A percentile compares a stretch with the other conserved stretches of the same genome.
phyloP scores from a whole-genome alignment of 2,797 vertebrate species.

The Notolabrus celidotus region DNA sequence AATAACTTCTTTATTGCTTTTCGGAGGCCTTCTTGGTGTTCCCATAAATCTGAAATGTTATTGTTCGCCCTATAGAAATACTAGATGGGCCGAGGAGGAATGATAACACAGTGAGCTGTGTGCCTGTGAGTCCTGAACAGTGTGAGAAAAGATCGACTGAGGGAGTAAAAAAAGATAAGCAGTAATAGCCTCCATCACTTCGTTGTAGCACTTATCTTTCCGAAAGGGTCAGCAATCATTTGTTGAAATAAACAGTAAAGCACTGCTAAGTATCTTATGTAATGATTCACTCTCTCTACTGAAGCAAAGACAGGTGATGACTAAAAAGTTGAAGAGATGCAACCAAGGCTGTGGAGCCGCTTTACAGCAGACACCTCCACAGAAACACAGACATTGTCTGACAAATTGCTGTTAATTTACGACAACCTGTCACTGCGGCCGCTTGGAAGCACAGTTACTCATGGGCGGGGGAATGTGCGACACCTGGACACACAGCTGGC shows the following conservation, averaged over 20 bases:
- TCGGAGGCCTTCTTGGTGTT: constrained; percentile 68
- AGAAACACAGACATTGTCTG: constrained; percentile 11
- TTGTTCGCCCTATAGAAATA: constrained; percentile 70
- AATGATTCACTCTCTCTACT: constrained; percentile 13
- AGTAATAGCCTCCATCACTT: constrained; percentile 12
- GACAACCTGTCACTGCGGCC: constrained; percentile 19
- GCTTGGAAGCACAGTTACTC: constrained; percentile 17
- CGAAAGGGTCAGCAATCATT: constrained; percentile 4
- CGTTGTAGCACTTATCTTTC: constrained; percentile 19
- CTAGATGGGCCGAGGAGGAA: constrained; percentile 32
- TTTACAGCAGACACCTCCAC: constrained; percentile 7
- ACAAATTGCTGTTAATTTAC: constrained; percentile 9
- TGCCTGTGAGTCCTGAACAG: constrained; percentile 12
- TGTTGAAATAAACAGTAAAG: constrained; percentile 14
- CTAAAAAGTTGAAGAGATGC: constrained; percentile 5
- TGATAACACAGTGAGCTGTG: constrained; percentile 25
- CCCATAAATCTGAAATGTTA: constrained; percentile 79
- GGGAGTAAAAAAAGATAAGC: constrained; percentile 27
- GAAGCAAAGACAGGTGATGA: constrained; percentile 16
- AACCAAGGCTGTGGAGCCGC: constrained; percentile 3
- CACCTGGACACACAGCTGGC: constrained; percentile 47
- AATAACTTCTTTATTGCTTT: constrained; percentile 87
- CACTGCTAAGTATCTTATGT: background rate
- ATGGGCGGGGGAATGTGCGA: constrained; percentile 29
- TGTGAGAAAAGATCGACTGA: constrained; percentile 25